Conservation (phyloP, 2,113 vertebrate genomes). For the Stigmatopora nigra region DNA sequence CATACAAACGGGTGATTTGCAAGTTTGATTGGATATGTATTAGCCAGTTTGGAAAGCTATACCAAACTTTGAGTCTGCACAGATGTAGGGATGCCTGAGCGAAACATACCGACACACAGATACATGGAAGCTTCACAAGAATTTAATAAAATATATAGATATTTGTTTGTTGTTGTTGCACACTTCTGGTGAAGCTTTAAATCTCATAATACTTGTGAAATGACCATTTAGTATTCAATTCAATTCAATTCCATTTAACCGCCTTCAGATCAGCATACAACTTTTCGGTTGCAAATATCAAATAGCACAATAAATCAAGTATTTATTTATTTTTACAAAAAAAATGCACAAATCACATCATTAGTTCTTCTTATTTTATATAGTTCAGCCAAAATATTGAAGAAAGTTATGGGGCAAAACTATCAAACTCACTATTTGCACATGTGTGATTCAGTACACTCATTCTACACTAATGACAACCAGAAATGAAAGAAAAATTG, state of each 20-base stretch:
- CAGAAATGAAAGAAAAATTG: neutral
- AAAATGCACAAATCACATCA: neutral
- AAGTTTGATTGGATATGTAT: neutral
- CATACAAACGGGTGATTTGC: neutral
- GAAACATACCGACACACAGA: slow-evolving; percentile 31
- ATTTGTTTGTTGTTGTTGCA: too few species aligned
- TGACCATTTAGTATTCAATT: too few species aligned
- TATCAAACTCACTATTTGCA: too few species aligned
- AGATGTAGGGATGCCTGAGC: neutral
- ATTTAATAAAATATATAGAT: slow-evolving; percentile 1
- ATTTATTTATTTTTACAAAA: neutral
- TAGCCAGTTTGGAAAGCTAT: neutral
- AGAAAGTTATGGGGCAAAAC: too few species aligned
- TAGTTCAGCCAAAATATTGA: too few species aligned
- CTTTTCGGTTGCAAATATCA: neutral
- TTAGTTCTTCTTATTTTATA: too few species aligned
- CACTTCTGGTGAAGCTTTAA: too few species aligned
- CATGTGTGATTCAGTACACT: too few species aligned
- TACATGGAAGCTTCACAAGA: neutral
- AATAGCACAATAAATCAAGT: neutral
- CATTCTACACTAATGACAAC: too few species aligned
- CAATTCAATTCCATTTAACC: too few species aligned
- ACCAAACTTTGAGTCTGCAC: slow-evolving; percentile 3
- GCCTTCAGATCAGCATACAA: neutral
- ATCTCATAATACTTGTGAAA: too few species aligned